phyloP scores from a whole-genome alignment of 2,797 vertebrate genomes.

The Vireo griseus region DNA sequence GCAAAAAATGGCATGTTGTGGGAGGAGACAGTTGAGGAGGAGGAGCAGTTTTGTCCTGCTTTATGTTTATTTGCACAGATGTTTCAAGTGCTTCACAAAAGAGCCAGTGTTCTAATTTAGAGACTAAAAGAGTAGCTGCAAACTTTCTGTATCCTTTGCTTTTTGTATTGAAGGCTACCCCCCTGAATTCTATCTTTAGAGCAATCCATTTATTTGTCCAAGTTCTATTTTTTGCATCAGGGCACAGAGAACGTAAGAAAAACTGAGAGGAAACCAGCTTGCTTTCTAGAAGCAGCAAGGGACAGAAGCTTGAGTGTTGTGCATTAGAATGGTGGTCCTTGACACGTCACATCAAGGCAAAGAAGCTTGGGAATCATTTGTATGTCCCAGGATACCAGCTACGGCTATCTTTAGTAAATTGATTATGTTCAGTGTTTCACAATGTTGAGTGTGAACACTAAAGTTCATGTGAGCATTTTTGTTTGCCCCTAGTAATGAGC shows the following conservation, averaged over 20 bases:
- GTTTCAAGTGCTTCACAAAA: not conserved
- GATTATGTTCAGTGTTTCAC: not conserved
- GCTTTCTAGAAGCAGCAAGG: not conserved
- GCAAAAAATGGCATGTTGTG: not conserved
- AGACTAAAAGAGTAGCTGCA: not conserved
- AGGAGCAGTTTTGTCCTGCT: not conserved
- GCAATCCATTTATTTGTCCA: not conserved
- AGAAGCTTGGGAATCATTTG: not conserved
- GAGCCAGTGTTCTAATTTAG: not conserved
- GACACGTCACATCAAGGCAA: not conserved
- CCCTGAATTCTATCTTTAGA: not conserved
- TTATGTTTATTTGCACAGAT: conserved; percentile 17
- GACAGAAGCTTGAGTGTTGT: not conserved
- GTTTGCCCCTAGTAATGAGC: not conserved
- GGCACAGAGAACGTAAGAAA: not conserved
- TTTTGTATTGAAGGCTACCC: not conserved
- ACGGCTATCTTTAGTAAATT: not conserved
- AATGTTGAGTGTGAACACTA: not conserved
- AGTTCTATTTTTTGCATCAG: conserved; percentile 2
- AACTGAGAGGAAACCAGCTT: not conserved
- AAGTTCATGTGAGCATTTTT: not conserved
- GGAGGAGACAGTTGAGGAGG: not conserved
- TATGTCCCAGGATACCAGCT: not conserved
- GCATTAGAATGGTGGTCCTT: not conserved
- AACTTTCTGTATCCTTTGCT: not conserved